Evolutionary conservation across 2,113 vertebrate species (phyloP).

Genomic region (Centropristis striata): DNA sequence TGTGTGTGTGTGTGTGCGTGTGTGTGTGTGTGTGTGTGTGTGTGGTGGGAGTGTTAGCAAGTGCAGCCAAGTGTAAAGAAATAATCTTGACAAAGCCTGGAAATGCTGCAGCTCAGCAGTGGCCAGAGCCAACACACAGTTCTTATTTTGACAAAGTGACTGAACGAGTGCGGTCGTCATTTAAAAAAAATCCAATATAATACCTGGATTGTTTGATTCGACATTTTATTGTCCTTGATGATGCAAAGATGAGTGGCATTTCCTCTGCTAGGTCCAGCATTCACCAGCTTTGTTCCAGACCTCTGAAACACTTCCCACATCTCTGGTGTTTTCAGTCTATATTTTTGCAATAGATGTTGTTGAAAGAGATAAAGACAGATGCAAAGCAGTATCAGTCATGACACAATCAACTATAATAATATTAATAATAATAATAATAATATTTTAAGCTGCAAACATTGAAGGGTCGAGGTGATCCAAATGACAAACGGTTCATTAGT

Average conservation of each 20-base stretch:
- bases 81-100: constrained; percentile 59
- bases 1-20: constrained; percentile 35
- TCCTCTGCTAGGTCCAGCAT: background rate
- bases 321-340: background rate
- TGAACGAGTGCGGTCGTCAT: background rate
- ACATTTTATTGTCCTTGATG: background rate
- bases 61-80: constrained; percentile 64
- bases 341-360: background rate
- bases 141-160: background rate
- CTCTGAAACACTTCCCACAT: background rate
- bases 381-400: too few species aligned
- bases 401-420: too few species aligned
- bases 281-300: background rate
- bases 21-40: constrained; percentile 16
- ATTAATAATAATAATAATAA: too few species aligned
- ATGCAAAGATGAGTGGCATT: too few species aligned
- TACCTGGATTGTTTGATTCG: background rate
- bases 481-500: too few species aligned
- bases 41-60: constrained; percentile 21
- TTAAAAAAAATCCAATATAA: background rate
- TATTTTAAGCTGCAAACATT: too few species aligned
- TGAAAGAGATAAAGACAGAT: background rate
- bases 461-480: too few species aligned
- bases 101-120: constrained; percentile 49
- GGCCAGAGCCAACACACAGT: constrained; percentile 20